Percentiles rank a stretch among this genome's conserved stretches.
phyloP scores from a whole-genome alignment of 2,888 invertebrate species.

The Furcula furcula region DNA sequence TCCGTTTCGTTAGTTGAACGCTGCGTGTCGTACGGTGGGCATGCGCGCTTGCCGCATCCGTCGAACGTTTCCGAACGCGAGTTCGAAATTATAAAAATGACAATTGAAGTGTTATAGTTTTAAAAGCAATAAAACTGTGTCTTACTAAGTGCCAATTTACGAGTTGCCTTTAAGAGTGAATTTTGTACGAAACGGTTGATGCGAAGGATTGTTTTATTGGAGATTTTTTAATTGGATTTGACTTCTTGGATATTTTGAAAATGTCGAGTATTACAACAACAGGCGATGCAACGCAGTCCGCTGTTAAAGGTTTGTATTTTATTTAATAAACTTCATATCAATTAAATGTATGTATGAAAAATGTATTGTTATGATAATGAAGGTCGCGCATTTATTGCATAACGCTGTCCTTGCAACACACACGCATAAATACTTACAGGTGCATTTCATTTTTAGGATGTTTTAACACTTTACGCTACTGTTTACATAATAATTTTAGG shows the following conservation, averaged over 20 bases:
- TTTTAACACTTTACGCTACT: too few relatives aligned
- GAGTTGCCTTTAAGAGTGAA: slow-evolving; percentile 37
- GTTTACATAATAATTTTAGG: too few relatives aligned
- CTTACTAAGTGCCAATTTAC: slow-evolving; percentile 53
- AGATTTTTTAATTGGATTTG: slow-evolving; percentile 37
- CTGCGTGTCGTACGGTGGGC: slow-evolving; percentile 41
- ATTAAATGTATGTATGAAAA: too few relatives aligned
- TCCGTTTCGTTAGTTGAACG: slow-evolving; percentile 59
- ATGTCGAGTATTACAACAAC: slow-evolving; percentile 63
- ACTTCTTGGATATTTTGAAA: slow-evolving; percentile 44
- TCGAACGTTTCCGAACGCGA: slow-evolving; percentile 38
- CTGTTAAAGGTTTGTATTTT: slow-evolving; percentile 66
- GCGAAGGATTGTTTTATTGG: slow-evolving; percentile 38
- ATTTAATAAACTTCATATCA: too few relatives aligned
- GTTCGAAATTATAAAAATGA: slow-evolving; percentile 46
- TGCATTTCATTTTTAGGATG: too few relatives aligned
- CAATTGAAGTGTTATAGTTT: slow-evolving; percentile 33
- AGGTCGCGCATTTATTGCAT: slow-evolving; percentile 17
- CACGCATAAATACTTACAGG: too few relatives aligned
- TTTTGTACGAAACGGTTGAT: slow-evolving; percentile 28
- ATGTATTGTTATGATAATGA: slow-evolving; percentile 3
- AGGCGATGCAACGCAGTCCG: slow-evolving; percentile 54
- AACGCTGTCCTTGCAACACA: slow-evolving; percentile 13
- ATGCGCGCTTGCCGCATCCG: slow-evolving; percentile 36
- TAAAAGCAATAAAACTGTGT: slow-evolving; percentile 46